A percentile compares a stretch with the other conserved stretches of the same genome.
Conservation (phyloP, 2,888 invertebrate genomes). For the Drosophila buzzatii region DNA sequence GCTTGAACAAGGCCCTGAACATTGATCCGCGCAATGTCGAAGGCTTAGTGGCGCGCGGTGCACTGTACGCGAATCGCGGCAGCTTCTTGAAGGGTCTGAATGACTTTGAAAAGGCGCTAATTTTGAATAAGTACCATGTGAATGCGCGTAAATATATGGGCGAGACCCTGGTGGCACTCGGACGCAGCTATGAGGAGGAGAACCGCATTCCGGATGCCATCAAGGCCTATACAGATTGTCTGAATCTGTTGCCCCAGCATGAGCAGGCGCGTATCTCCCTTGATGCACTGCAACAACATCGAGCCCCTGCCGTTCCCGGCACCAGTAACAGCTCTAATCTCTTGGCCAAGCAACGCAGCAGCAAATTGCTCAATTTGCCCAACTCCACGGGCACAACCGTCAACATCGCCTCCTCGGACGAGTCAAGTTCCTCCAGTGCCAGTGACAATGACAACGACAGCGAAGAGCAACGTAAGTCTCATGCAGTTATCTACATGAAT, state of each 20-base stretch:
- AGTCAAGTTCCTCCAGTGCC: constrained; percentile 59
- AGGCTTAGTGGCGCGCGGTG: constrained; percentile 95
- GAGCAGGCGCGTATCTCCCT: constrained; percentile 94
- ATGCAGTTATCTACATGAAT: not conserved
- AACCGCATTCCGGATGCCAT: constrained; percentile 94
- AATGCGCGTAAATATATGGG: constrained; percentile 98
- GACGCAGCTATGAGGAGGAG: constrained; percentile 94
- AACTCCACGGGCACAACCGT: constrained; percentile 2
- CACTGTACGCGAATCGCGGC: constrained; percentile 96
- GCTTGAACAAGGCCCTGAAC: constrained; percentile 95
- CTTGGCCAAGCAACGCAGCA: constrained; percentile 9
- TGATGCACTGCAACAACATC: constrained; percentile 90
- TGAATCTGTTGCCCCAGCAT: constrained; percentile 93
- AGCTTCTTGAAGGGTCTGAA: constrained; percentile 97
- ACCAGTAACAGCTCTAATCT: constrained; percentile 4
- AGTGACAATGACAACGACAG: constrained; percentile 46
- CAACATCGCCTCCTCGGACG: constrained; percentile 56
- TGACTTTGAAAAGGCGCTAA: constrained; percentile 96
- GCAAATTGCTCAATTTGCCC: constrained; percentile 32
- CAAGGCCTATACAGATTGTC: constrained; percentile 93
- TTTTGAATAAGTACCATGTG: constrained; percentile 94
- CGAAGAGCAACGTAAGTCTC: constrained; percentile 64
- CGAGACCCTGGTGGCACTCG: constrained; percentile 95
- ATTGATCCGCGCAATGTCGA: constrained; percentile 97
- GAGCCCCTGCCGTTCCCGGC: constrained; percentile 11